Percentiles rank a stretch among this genome's conserved stretches.
Conservation (phyloP, 2,113 vertebrate species). For the Barbus barbus region DNA sequence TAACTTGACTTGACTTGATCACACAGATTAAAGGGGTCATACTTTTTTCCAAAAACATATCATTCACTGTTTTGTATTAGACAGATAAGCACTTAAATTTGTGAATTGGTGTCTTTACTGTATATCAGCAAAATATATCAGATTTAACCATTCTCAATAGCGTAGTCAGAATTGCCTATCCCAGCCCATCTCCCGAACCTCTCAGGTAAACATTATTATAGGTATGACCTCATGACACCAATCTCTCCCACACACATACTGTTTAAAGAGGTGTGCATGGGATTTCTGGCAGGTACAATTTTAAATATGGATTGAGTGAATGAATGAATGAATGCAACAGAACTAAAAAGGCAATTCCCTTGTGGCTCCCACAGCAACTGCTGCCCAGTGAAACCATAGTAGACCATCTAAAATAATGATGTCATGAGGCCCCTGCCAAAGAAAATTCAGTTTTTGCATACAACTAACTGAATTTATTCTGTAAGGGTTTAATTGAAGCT, state of each 20-base stretch:
- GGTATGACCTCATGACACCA: neutral
- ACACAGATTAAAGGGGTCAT: no score
- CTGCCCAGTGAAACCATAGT: neutral
- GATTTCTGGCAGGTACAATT: neutral
- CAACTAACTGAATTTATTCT: neutral
- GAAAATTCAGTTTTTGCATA: slow-evolving; percentile 13
- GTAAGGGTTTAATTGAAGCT: slow-evolving; percentile 7
- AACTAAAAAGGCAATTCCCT: neutral
- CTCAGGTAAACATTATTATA: slow-evolving; percentile 20
- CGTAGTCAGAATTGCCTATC: no score
- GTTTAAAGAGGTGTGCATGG: neutral
- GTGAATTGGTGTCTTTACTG: no score
- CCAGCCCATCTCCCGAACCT: neutral
- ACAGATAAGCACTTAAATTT: no score
- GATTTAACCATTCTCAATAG: no score
- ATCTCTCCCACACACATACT: neutral
- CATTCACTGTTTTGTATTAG: no score
- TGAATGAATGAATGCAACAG: neutral
- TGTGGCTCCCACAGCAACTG: neutral
- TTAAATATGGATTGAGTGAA: neutral
- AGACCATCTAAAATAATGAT: neutral
- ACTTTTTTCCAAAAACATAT: no score
- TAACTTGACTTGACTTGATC: no score
- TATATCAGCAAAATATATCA: no score
- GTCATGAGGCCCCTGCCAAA: neutral